Conservation (phyloP, 2,797 vertebrate genomes). For the Catharus ustulatus region DNA sequence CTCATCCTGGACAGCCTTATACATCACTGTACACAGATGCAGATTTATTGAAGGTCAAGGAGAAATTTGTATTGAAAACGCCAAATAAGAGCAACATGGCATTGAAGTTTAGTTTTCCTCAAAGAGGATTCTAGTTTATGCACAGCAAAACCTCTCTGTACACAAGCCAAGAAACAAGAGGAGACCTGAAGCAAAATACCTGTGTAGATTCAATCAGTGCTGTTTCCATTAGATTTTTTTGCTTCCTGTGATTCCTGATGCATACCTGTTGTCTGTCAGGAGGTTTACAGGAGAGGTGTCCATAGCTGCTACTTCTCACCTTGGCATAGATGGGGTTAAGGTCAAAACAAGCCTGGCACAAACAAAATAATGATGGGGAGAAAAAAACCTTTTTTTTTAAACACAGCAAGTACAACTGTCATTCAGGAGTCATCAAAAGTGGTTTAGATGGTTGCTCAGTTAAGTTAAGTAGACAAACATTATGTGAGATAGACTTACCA, state of each 20-base stretch:
- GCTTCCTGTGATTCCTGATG: neutral
- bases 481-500: neutral
- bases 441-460: neutral
- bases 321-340: neutral
- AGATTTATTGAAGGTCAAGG: neutral
- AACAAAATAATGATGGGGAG: neutral
- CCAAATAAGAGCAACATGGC: neutral
- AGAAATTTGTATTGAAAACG: neutral
- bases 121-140: neutral
- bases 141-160: neutral
- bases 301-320: neutral
- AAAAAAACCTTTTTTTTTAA: fast-evolving
- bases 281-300: neutral
- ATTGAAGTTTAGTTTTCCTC: neutral
- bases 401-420: neutral
- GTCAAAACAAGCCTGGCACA: neutral
- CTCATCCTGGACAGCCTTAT: neutral
- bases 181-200: neutral
- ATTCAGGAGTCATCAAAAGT: neutral
- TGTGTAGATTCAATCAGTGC: neutral
- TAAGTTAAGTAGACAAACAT: neutral
- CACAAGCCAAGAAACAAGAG: neutral
- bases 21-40: neutral
- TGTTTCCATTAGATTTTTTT: neutral
- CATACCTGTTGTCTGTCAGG: neutral